phyloP scores from a whole-genome alignment of 2,888 invertebrate species.

The Doris montereyensis region DNA sequence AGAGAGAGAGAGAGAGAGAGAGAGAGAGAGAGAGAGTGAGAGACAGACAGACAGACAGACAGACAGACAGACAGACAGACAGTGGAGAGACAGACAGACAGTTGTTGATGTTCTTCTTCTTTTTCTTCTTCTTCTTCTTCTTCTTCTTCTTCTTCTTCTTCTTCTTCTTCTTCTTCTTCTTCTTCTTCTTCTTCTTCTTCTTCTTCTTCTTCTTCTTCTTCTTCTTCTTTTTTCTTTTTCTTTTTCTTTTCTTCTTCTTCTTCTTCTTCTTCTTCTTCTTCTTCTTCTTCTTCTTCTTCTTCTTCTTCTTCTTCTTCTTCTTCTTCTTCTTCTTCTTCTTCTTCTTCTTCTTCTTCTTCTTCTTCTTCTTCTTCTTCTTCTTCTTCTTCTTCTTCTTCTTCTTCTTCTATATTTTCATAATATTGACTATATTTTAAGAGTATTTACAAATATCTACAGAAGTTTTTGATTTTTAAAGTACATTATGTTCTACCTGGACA shows the following conservation, averaged over 20 bases:
- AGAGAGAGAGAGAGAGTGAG: neutral
- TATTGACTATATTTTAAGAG: too few relatives aligned
- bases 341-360: neutral
- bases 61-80: conserved; percentile 26
- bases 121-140: neutral
- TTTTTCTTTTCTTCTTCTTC: neutral
- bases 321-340: neutral
- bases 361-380: neutral
- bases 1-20: neutral
- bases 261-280: neutral
- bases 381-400: neutral
- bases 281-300: neutral
- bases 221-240: neutral
- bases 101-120: neutral
- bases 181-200: neutral
- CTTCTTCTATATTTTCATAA: too few relatives aligned
- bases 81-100: conserved; percentile 1
- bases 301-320: neutral
- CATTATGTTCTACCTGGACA: too few relatives aligned
- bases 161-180: neutral
- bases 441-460: too few relatives aligned
- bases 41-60: conserved; percentile 23
- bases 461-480: too few relatives aligned
- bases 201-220: neutral
- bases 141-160: neutral